Evolutionary conservation across 1,140 invertebrate species (phyloP), one percentile per base, ranked within the genome.

Genomic region (Oedothorax gibbosus): DNA sequence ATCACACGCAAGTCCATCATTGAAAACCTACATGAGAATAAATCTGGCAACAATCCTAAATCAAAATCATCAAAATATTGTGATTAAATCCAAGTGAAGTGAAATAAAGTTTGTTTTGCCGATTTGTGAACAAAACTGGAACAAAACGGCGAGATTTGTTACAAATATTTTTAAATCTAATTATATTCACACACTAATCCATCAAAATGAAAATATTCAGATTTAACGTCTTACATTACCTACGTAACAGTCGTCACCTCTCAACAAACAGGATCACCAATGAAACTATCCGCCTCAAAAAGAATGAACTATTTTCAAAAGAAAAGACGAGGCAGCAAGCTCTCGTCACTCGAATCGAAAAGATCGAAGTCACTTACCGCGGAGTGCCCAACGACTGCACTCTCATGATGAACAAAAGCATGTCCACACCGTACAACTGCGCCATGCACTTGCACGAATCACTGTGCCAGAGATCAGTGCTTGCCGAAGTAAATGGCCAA

Each of bases 351-450:
- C 91, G 97, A 88, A 93, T 99, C 75, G 96, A 98, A 88, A 99
- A 99, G 91, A 97, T 99, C 80, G 92, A 96, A 90, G 95, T 99
- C 0, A 91, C 93, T 81, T 95, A 96, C 89, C 90, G 93, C 79
- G 95, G 95, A 0, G 88, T 92, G 7, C 93, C 95, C 0, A 93
- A 96, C 86, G 92, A 95, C 86, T 92, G 93, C 21, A 93, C 92
- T 5, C 90, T 99, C 56, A 89, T 95, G 15, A 98, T 99, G 97
- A 99, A 99, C 90, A 96, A 95, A 90, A 91, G 93, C 87, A 90
- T 99, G 7, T 99, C 97, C 0, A 99, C 97, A 2, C 98, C 98
- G 3, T 94, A 93, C 87, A 94, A 99, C 90, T 98, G 97, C 91
- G 95, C 97, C 2, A 94, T 93, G 92, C 97, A 97, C 88, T 90